Evolutionary conservation across 2,797 vertebrate species (phyloP).

Genomic region (Catharus ustulatus): DNA sequence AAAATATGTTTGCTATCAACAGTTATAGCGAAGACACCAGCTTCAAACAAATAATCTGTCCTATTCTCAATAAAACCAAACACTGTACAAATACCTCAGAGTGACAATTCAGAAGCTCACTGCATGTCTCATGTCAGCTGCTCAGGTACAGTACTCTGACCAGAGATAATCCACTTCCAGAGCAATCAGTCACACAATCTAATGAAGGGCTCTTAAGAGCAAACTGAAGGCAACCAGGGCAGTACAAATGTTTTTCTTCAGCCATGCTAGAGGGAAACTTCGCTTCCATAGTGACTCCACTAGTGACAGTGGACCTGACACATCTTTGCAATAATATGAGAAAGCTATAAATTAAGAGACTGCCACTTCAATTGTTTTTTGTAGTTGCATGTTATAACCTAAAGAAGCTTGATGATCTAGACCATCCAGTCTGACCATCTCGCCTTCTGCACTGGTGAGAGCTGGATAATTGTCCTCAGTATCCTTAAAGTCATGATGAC

Average conservation of each 20-base stretch:
- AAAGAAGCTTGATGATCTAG: background rate
- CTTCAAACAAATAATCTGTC: background rate
- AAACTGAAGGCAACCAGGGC: background rate
- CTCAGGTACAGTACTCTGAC: background rate
- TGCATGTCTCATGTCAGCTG: background rate
- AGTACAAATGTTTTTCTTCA: background rate
- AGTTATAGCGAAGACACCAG: background rate
- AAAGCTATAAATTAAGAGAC: background rate
- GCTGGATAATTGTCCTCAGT: background rate
- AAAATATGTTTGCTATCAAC: background rate
- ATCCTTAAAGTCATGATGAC: background rate
- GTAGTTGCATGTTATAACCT: background rate
- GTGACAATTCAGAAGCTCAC: background rate
- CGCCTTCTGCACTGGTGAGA: background rate
- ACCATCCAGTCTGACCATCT: background rate
- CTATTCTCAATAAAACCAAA: background rate
- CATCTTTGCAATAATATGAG: background rate
- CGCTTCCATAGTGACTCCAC: background rate
- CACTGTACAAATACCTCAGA: background rate
- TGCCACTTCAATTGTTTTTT: background rate
- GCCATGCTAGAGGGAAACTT: background rate
- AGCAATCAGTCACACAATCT: background rate
- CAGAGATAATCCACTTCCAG: background rate
- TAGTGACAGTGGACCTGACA: background rate
- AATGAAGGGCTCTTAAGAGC: background rate